Conservation (phyloP, 2,888 invertebrate genomes). For the Asteroscopus sphinx region DNA sequence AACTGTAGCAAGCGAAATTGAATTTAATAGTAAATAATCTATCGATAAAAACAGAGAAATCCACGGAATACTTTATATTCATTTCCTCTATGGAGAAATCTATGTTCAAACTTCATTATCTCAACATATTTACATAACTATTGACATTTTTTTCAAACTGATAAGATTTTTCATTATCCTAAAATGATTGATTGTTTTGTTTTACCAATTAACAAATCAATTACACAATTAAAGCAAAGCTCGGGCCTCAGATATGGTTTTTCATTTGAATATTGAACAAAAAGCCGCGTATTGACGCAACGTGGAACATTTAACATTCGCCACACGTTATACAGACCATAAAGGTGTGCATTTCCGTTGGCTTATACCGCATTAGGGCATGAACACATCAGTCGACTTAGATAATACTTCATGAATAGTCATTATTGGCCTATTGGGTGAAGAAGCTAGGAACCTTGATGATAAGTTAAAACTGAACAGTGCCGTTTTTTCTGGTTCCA, state of each 20-base stretch:
- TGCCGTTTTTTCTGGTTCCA: constrained; percentile 9
- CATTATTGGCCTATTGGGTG: constrained; percentile 56
- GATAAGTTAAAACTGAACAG: constrained; percentile 23
- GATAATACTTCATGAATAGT: constrained; percentile 79
- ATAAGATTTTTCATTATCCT: constrained; percentile 26
- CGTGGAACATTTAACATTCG: constrained; percentile 72
- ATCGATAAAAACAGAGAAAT: constrained; percentile 5
- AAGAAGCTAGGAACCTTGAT: constrained; percentile 24
- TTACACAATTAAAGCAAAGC: constrained; percentile 40
- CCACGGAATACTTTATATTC: too few species aligned
- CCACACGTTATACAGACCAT: constrained; percentile 72
- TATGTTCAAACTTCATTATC: not conserved
- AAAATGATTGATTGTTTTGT: too few species aligned
- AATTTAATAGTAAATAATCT: constrained; percentile 2
- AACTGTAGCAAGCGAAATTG: constrained; percentile 9
- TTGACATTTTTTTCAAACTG: not conserved
- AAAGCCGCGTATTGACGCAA: constrained; percentile 70
- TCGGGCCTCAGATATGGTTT: constrained; percentile 4
- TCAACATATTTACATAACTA: constrained; percentile 1
- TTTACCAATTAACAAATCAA: too few species aligned
- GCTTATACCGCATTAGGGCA: constrained; percentile 71
- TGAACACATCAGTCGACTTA: constrained; percentile 75
- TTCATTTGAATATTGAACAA: constrained; percentile 49
- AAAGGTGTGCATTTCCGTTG: constrained; percentile 82
- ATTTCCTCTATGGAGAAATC: too few species aligned